Evolutionary conservation across 2,888 invertebrate species (phyloP).

Genomic region (Drosophila subsilvestris): DNA sequence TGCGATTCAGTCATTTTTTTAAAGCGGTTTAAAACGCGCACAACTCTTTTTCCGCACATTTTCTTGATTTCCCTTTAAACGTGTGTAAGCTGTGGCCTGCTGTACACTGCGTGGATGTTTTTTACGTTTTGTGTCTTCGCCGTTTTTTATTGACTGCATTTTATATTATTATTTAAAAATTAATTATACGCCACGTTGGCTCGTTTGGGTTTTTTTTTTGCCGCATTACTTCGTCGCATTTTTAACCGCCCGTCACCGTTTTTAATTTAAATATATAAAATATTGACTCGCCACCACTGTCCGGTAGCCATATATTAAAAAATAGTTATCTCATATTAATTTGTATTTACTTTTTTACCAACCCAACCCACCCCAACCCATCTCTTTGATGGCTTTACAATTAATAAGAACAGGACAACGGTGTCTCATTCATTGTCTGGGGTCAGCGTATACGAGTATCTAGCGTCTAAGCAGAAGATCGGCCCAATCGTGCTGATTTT

Average conservation of each 20-base stretch:
- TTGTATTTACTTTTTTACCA: slow-evolving; percentile 35
- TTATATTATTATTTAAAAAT: slow-evolving; percentile 77
- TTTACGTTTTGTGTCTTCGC: slow-evolving; percentile 22
- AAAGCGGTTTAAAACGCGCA: slow-evolving; percentile 42
- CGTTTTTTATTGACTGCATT: slow-evolving; percentile 63
- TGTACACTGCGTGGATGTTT: background rate
- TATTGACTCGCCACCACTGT: slow-evolving; percentile 33
- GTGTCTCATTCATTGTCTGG: background rate
- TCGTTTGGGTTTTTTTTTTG: slow-evolving; percentile 40
- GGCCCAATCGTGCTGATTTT: too few species aligned
- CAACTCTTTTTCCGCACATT: slow-evolving; percentile 16
- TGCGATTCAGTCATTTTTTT: slow-evolving; percentile 37
- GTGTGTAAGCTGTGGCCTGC: slow-evolving; percentile 12
- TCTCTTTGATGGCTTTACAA: slow-evolving; percentile 9
- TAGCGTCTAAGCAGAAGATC: slow-evolving; percentile 3
- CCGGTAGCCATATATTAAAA: slow-evolving; percentile 46
- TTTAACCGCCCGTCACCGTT: slow-evolving; percentile 28
- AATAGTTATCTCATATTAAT: slow-evolving; percentile 52
- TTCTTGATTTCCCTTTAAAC: slow-evolving; percentile 28
- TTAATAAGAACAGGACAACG: background rate
- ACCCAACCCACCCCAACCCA: background rate
- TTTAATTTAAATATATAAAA: slow-evolving; percentile 56
- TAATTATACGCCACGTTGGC: slow-evolving; percentile 66
- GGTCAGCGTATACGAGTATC: too few species aligned
- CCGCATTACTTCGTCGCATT: slow-evolving; percentile 45